A percentile compares a stretch with the other conserved stretches of the same genome.
phyloP scores from a whole-genome alignment of 2,888 invertebrate genomes.

The Coleophora deauratella region DNA sequence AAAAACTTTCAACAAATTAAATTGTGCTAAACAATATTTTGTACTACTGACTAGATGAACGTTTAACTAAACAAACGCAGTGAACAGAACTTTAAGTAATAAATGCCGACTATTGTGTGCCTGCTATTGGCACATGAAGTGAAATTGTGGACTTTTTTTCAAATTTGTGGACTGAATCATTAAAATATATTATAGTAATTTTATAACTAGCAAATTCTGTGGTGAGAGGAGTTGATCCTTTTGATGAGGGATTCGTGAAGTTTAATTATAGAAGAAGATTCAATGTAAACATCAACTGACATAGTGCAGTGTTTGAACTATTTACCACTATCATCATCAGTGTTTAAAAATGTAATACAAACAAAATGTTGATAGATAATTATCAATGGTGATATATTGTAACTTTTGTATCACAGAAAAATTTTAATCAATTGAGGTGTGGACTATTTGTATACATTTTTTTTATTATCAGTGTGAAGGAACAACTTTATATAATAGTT shows the following conservation, averaged over 20 bases:
- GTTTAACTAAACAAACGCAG: conserved; percentile 65
- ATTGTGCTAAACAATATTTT: conserved; percentile 64
- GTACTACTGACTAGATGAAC: conserved; percentile 69
- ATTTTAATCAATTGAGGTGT: conserved; percentile 62
- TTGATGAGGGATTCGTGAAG: conserved; percentile 56
- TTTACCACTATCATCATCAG: conserved; percentile 37
- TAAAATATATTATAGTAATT: conserved; percentile 67
- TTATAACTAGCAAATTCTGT: conserved; percentile 71
- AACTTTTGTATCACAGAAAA: conserved; percentile 61
- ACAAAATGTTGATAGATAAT: conserved; percentile 27
- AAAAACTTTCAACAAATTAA: conserved; percentile 70
- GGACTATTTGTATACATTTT: conserved; percentile 68
- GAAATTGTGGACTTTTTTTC: conserved; percentile 65
- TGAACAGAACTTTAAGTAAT: conserved; percentile 61
- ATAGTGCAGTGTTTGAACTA: conserved; percentile 46
- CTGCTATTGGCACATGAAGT: conserved; percentile 18
- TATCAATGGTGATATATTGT: conserved; percentile 47
- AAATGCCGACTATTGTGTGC: conserved; percentile 48
- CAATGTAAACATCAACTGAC: conserved; percentile 41
- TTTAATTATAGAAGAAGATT: conserved; percentile 36
- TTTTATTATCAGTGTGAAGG: conserved; percentile 54
- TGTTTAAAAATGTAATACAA: conserved; percentile 34
- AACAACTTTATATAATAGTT: conserved; percentile 38
- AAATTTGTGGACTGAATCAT: conserved; percentile 71
- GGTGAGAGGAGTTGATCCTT: conserved; percentile 71